Evolutionary conservation across 2,888 invertebrate genomes (phyloP).

Genomic region (Callosobruchus maculatus): DNA sequence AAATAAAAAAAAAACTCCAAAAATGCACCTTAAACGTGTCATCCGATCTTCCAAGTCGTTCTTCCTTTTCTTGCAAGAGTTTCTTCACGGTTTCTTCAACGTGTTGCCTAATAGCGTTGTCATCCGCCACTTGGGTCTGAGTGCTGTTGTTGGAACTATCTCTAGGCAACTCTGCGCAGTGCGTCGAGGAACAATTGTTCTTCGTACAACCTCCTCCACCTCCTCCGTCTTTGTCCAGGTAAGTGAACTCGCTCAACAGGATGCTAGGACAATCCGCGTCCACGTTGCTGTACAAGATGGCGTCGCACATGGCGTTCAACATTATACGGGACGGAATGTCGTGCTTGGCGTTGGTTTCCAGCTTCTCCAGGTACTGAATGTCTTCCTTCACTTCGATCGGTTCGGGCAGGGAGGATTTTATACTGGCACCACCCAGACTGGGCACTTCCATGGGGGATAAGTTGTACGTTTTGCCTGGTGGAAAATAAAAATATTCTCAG

Average conservation of each 20-base stretch:
- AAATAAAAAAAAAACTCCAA: neutral
- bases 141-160: neutral
- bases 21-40: neutral
- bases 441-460: conserved; percentile 10
- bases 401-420: conserved; percentile 14
- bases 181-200: neutral
- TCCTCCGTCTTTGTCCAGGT: neutral
- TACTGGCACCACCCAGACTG: conserved; percentile 2
- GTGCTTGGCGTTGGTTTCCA: conserved; percentile 14
- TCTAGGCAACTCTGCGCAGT: neutral
- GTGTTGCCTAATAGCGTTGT: neutral
- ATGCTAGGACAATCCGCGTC: conserved; percentile 2
- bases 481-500: conserved; percentile 13
- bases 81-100: neutral
- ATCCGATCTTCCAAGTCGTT: neutral
- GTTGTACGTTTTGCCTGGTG: conserved; percentile 11
- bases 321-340: conserved; percentile 16
- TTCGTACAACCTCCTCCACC: neutral
- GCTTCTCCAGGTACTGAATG: conserved; percentile 17
- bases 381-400: conserved; percentile 22
- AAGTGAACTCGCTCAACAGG: conserved; percentile 8
- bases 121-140: neutral
- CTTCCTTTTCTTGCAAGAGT: neutral
- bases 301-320: conserved; percentile 28
- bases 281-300: conserved; percentile 17